phyloP scores from a whole-genome alignment of 2,113 vertebrate species.

The Forbesichthys papilliferus region DNA sequence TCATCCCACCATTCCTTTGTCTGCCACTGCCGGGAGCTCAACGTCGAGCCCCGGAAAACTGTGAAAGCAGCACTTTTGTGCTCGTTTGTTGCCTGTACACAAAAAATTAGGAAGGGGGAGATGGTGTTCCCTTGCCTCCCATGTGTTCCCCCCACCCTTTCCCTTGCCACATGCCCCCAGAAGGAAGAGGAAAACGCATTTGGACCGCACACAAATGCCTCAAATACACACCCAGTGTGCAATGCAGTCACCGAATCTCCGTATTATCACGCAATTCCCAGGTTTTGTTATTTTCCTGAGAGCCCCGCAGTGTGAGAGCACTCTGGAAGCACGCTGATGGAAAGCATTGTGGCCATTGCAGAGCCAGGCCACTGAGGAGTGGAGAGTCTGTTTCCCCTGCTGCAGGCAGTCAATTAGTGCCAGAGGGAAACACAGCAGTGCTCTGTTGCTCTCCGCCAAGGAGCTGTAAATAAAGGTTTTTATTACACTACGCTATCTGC shows the following conservation, averaged over 20 bases:
- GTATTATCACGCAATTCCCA: slow-evolving; percentile 38
- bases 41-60: slow-evolving; percentile 71
- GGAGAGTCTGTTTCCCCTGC: slow-evolving; percentile 68
- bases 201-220: slow-evolving; percentile 69
- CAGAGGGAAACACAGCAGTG: slow-evolving; percentile 70
- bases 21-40: slow-evolving; percentile 69
- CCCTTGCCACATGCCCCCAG: slow-evolving; percentile 44
- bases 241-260: slow-evolving; percentile 34
- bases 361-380: slow-evolving; percentile 37
- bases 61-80: slow-evolving; percentile 82
- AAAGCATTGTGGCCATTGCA: slow-evolving; percentile 65
- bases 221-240: slow-evolving; percentile 19
- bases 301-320: slow-evolving; percentile 37
- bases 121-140: slow-evolving; percentile 54
- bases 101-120: slow-evolving; percentile 68
- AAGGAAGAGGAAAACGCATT: slow-evolving; percentile 51
- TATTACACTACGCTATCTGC: slow-evolving; percentile 72
- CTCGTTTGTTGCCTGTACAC: slow-evolving; percentile 76
- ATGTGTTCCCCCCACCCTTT: slow-evolving; percentile 14
- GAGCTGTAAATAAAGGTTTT: slow-evolving; percentile 81
- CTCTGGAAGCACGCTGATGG: slow-evolving; percentile 53
- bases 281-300: slow-evolving; percentile 50
- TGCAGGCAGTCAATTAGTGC: slow-evolving; percentile 76
- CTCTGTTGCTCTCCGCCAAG: slow-evolving; percentile 69
- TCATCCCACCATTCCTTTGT: slow-evolving; percentile 75